phyloP scores from a whole-genome alignment of 2,113 vertebrate genomes.

The Pomatostomus ruficeps region DNA sequence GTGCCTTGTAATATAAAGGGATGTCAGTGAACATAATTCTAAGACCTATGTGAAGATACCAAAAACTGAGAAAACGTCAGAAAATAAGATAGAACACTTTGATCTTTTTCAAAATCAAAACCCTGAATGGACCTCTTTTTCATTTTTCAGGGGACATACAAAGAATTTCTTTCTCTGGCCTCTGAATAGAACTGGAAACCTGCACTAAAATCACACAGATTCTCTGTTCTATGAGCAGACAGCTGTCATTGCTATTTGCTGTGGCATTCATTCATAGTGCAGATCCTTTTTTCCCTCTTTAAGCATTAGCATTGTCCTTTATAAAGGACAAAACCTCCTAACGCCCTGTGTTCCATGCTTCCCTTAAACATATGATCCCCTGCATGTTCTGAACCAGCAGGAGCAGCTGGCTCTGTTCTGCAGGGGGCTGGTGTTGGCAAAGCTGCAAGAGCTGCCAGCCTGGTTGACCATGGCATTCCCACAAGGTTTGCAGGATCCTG shows the following conservation, averaged over 20 bases:
- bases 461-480: not conserved
- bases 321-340: not conserved
- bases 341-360: not conserved
- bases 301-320: not conserved
- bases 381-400: not conserved
- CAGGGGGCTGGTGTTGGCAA: not conserved
- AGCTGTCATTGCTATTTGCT: not conserved
- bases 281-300: not conserved
- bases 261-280: not conserved
- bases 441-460: not conserved
- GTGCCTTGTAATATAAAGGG: not conserved
- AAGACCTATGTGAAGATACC: not conserved
- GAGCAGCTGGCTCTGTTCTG: not conserved
- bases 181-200: not conserved
- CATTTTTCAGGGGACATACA: not conserved
- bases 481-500: not conserved
- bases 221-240: not conserved
- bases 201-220: slow-evolving; percentile 18
- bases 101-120: not conserved
- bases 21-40: not conserved
- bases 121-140: not conserved
- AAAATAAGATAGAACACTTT: not conserved
- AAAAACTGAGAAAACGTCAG: not conserved
- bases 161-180: slow-evolving; percentile 6
- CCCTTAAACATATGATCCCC: not conserved